Evolutionary conservation across 2,888 invertebrate species (phyloP), one percentile per base, ranked within the genome.

Genomic region (Sipha maydis): DNA sequence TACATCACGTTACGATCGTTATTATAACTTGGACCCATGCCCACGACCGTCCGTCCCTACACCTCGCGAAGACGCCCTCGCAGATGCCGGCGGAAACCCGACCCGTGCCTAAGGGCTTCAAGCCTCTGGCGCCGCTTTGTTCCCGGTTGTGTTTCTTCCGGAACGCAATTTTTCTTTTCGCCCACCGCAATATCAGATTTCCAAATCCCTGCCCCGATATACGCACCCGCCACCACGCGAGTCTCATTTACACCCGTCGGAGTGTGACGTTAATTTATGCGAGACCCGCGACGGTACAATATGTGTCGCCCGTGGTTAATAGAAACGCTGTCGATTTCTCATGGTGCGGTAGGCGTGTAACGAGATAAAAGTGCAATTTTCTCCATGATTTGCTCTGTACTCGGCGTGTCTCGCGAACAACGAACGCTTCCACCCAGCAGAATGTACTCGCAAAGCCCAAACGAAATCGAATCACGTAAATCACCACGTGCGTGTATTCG

Each of bases 341-440:
- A 48, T 11, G 0, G 48, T 14, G 48, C 31, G 21, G 75, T 56
- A 75, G 19, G 7, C n/a, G n/a, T n/a, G 25, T 28, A 14, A 11
- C 38, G 56, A 75, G 83, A 83, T 75, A 83, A 83, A 83, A 83
- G 75, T 61, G 75, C 38, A 75, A 83, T 83, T 83, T 83, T 83
- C 83, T 75, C 56, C 83, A 28, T 28, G 83, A 83, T 83, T 75
- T 75, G 73, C 56, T 38, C 28, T 41, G 28, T n/a, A 14, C 14
- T 61, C 28, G 69, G 69, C 28, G 14, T 48, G 14, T 69, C n/a
- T 11, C 25, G 69, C n/a, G 17, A 21, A 14, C 61, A 21, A n/a
- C 4, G n/a, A 14, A 9, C 69, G n/a, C n/a, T 69, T 69, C n/a
- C 69, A 28, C 11, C 28, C 61, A 25, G 28, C 61, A 7, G 21